These are phyloP conservation scores for Girardinichthys multiradiatus DNA, from an alignment of 2,113 vertebrate species.

Conservation along the genomic window DNA sequence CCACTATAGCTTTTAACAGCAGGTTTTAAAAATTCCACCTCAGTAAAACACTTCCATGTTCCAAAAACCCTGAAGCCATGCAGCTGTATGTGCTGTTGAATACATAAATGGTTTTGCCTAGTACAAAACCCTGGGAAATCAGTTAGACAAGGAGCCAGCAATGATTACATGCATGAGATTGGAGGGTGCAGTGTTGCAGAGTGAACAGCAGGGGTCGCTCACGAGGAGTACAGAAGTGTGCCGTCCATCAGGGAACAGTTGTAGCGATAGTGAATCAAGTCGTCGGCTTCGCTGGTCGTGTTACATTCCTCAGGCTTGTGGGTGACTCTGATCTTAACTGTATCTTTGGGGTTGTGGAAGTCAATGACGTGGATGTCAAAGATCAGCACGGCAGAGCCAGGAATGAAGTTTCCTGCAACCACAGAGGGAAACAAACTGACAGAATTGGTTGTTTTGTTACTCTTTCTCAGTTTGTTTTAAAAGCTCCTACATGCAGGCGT, in stretches of 20 bases:
- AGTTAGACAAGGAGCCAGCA: constrained; percentile 37
- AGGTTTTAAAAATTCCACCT: background rate
- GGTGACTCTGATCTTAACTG: constrained; percentile 80
- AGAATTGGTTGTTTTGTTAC: background rate
- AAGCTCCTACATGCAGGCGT: fast-evolving
- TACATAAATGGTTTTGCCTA: constrained; percentile 3
- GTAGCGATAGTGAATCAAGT: constrained; percentile 91
- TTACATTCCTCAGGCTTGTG: constrained; percentile 84
- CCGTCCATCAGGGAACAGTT: constrained; percentile 95
- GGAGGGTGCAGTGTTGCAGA: constrained; percentile 48
- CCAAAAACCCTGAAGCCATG: constrained; percentile 22
- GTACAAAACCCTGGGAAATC: constrained; percentile 1
- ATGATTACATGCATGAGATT: constrained; percentile 56
- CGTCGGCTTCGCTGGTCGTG: constrained; percentile 77
- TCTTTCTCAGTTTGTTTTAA: background rate
- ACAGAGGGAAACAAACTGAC: background rate
- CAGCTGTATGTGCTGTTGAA: constrained; percentile 24
- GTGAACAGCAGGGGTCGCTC: constrained; percentile 72
- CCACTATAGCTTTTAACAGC: background rate
- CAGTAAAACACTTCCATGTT: background rate
- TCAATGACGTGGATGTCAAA: constrained; percentile 92
- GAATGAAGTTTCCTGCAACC: constrained; percentile 86
- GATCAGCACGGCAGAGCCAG: constrained; percentile 89
- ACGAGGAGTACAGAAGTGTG: constrained; percentile 95
- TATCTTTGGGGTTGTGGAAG: constrained; percentile 91